Conservation (phyloP, 2,888 invertebrate species). For the Parnassius glacialis region DNA sequence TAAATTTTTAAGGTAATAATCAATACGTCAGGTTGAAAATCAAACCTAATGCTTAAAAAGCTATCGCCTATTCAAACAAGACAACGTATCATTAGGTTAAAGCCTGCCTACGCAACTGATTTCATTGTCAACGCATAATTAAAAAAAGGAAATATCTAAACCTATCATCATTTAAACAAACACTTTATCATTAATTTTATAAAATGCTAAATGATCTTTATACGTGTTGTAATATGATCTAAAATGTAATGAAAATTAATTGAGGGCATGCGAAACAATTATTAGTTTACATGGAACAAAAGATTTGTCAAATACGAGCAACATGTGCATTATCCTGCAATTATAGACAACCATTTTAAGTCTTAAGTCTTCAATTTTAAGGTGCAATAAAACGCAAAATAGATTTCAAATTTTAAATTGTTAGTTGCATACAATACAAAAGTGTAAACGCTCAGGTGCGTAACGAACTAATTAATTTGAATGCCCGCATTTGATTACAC, state of each 20-base stretch:
- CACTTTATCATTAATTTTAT: background rate
- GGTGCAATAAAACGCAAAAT: slow-evolving; percentile 13
- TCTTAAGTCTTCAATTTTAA: slow-evolving; percentile 1
- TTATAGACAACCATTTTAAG: slow-evolving; percentile 1
- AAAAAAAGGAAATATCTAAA: slow-evolving; percentile 46
- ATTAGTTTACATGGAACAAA: slow-evolving; percentile 13
- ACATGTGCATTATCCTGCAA: background rate
- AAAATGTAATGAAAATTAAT: slow-evolving; percentile 14
- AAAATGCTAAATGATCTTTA: slow-evolving; percentile 1
- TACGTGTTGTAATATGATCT: background rate
- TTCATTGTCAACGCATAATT: slow-evolving; percentile 58
- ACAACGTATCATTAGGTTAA: slow-evolving; percentile 49
- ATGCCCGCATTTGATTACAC: slow-evolving; percentile 80
- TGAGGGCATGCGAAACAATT: slow-evolving; percentile 1
- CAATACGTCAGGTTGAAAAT: slow-evolving; percentile 26
- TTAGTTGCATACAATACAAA: slow-evolving; percentile 46
- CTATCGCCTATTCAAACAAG: slow-evolving; percentile 42
- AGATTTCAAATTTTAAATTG: slow-evolving; percentile 26
- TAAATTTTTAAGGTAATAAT: slow-evolving; percentile 8
- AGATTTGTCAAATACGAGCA: slow-evolving; percentile 17
- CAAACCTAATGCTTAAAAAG: slow-evolving; percentile 37
- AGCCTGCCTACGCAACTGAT: slow-evolving; percentile 41
- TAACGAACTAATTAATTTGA: slow-evolving; percentile 79
- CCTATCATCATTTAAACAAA: slow-evolving; percentile 41
- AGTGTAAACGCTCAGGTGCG: slow-evolving; percentile 75